These are phyloP conservation scores for Drosophila trapezifrons DNA, from an alignment of 1,140 invertebrate species.

Conservation along the genomic window DNA sequence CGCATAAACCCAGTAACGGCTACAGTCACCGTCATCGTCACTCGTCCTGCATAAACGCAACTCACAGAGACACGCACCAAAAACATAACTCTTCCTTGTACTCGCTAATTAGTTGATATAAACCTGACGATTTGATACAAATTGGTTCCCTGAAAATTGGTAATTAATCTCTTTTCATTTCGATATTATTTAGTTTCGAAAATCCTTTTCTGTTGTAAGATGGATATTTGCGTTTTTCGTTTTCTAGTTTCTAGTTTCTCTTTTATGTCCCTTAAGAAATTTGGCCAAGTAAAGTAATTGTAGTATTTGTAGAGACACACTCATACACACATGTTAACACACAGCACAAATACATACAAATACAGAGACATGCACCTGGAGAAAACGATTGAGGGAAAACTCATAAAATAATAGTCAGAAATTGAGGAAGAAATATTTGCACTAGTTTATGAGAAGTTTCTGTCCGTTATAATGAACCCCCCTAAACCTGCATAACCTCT, in stretches of 20 bases:
- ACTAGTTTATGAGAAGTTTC: background rate
- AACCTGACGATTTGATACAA: slow-evolving; percentile 18
- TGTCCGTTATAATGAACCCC: background rate
- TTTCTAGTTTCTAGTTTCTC: slow-evolving; percentile 23
- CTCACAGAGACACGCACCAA: slow-evolving; percentile 33
- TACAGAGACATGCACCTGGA: slow-evolving; percentile 24
- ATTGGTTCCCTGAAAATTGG: slow-evolving; percentile 28
- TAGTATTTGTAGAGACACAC: slow-evolving; percentile 25
- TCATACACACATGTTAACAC: slow-evolving; percentile 26
- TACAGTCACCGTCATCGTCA: slow-evolving; percentile 30
- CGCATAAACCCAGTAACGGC: slow-evolving; percentile 16
- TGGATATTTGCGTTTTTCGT: slow-evolving; percentile 7
- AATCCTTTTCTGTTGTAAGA: slow-evolving; percentile 20
- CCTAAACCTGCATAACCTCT: background rate
- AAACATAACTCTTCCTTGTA: slow-evolving; percentile 38
- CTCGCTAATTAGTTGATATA: slow-evolving; percentile 25
- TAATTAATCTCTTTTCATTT: slow-evolving; percentile 1
- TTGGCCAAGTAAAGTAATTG: slow-evolving; percentile 47
- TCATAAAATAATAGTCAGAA: slow-evolving; percentile 26
- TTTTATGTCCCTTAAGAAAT: slow-evolving; percentile 5
- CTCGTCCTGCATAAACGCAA: slow-evolving; percentile 16
- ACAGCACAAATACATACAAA: slow-evolving; percentile 26
- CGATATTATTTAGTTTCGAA: background rate
- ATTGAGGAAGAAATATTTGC: slow-evolving; percentile 35
- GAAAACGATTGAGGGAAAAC: slow-evolving; percentile 6